These are phyloP conservation scores for Montipora sp. DNA, from an alignment of 64 coral and sea anemone species.

Conservation along the genomic window DNA sequence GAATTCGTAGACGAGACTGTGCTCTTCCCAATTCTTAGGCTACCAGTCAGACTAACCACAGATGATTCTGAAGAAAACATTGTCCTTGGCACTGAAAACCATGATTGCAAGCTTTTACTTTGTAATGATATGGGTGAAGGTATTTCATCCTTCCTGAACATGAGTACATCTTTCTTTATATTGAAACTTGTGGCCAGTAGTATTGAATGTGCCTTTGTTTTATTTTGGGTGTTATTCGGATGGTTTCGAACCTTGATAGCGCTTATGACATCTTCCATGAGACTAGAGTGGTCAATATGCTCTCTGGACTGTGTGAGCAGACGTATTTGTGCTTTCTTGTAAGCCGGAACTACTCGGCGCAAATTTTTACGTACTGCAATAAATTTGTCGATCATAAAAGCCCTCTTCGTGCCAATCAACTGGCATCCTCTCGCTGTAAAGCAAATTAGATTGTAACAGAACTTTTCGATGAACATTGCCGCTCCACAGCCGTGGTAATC, in stretches of 20 bases:
- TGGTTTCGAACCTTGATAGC: neutral
- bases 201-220: neutral
- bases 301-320: neutral
- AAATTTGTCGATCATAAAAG: conserved; percentile 73
- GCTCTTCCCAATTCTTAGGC: neutral
- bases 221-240: neutral
- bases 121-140: neutral
- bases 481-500: conserved; percentile 61
- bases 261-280: conserved; percentile 3
- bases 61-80: neutral
- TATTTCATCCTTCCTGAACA: conserved; percentile 18
- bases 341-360: neutral
- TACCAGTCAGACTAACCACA: neutral
- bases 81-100: neutral
- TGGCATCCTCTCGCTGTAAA: conserved; percentile 71
- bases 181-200: neutral
- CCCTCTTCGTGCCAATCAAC: conserved; percentile 24
- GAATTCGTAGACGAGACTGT: neutral
- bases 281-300: neutral
- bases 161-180: neutral
- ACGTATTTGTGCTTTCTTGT: conserved; percentile 9
- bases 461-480: conserved; percentile 66
- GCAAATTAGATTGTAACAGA: conserved; percentile 82
- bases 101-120: too few relatives aligned
- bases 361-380: conserved; percentile 51